Evolutionary conservation across 2,888 invertebrate species (phyloP).

Genomic region (Sarcophaga rosellei): DNA sequence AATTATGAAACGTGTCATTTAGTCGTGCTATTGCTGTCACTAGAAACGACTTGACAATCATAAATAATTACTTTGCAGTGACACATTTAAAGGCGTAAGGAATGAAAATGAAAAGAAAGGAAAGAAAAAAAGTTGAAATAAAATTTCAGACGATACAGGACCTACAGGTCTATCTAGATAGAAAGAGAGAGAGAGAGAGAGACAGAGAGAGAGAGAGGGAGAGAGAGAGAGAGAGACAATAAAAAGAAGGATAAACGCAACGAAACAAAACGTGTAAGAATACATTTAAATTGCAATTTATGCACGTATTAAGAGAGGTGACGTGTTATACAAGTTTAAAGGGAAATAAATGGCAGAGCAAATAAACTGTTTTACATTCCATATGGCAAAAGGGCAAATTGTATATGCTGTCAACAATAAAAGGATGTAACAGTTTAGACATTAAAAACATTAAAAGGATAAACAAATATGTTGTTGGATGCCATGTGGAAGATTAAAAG

Average conservation of each 20-base stretch:
- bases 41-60: slow-evolving; percentile 49
- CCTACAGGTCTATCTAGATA: neutral
- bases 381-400: no score
- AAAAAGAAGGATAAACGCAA: neutral
- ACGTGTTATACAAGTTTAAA: slow-evolving; percentile 41
- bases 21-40: slow-evolving; percentile 40
- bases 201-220: no score
- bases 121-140: neutral
- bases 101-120: neutral
- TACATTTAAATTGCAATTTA: slow-evolving; percentile 56
- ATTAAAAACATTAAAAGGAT: neutral
- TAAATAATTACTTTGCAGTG: slow-evolving; percentile 66
- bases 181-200: no score
- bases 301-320: slow-evolving; percentile 55
- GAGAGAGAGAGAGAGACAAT: no score
- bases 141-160: neutral
- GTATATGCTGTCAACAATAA: no score
- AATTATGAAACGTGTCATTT: slow-evolving; percentile 61
- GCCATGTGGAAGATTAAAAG: neutral
- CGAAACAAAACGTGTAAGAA: neutral
- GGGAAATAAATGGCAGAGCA: neutral
- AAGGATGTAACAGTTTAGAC: no score
- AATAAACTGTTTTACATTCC: no score
- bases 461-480: neutral
- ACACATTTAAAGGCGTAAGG: slow-evolving; percentile 55